Conservation (phyloP, 2,113 vertebrate species). For the Saguinus imperator region DNA sequence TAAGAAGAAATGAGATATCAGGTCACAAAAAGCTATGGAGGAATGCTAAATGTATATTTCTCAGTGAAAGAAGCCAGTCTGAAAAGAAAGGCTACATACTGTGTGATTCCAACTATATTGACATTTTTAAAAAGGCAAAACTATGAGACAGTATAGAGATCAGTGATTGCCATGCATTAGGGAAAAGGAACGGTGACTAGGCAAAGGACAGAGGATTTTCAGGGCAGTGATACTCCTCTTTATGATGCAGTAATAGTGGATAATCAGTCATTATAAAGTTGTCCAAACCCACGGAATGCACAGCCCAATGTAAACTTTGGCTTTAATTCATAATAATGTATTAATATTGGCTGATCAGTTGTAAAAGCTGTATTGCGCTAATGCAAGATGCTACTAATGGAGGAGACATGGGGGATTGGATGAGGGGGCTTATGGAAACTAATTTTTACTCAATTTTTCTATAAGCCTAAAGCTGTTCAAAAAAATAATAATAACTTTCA, state of each 20-base stretch:
- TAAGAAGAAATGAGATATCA: not conserved
- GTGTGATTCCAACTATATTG: not conserved
- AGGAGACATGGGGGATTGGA: not conserved
- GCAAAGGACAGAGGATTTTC: not conserved
- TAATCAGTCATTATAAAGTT: not conserved
- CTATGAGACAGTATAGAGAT: not conserved
- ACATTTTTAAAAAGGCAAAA: not conserved
- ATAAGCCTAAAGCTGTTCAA: not conserved
- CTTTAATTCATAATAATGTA: not conserved
- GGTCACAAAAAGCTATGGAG: not conserved
- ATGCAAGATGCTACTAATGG: not conserved
- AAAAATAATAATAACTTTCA: constrained; percentile 22
- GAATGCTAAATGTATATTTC: not conserved
- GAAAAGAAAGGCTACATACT: not conserved
- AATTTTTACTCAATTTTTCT: not conserved
- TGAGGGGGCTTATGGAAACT: not conserved
- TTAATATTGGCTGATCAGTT: not conserved
- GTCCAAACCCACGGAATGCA: not conserved
- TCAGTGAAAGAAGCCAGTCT: not conserved
- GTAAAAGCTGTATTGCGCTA: not conserved
- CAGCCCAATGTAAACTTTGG: not conserved
- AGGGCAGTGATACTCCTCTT: not conserved
- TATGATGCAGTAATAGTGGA: not conserved
- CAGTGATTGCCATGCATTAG: not conserved
- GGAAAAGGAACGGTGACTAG: not conserved